These are phyloP conservation scores for Bombus polaris DNA, from an alignment of 1,140 invertebrate species.

Conservation along the genomic window DNA sequence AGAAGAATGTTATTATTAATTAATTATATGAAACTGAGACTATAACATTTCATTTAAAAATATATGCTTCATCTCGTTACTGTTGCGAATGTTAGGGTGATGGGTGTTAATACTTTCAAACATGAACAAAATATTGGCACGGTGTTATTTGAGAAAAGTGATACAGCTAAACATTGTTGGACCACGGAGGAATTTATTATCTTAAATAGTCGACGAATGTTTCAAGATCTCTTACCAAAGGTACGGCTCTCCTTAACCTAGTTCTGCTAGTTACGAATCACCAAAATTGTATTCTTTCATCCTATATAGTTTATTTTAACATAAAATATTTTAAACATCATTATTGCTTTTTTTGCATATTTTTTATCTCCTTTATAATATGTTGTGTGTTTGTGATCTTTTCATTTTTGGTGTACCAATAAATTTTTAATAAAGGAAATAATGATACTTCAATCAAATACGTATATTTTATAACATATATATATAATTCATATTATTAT, in stretches of 20 bases:
- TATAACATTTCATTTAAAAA: neutral
- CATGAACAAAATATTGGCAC: slow-evolving; percentile 70
- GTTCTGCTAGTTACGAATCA: neutral
- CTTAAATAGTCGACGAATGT: slow-evolving; percentile 71
- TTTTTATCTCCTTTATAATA: neutral
- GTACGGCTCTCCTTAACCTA: slow-evolving; percentile 49
- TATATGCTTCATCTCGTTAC: neutral
- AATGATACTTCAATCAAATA: no score
- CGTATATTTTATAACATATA: no score
- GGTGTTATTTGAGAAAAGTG: slow-evolving; percentile 74
- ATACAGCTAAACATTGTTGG: slow-evolving; percentile 73
- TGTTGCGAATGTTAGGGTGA: slow-evolving; percentile 30
- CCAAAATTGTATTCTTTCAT: neutral
- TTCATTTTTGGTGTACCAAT: no score
- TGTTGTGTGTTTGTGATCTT: no score
- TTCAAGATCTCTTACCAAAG: slow-evolving; percentile 76
- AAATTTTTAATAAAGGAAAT: no score
- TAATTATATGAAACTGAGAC: neutral
- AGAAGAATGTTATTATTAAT: neutral
- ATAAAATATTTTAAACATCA: neutral
- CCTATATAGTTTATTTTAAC: no score
- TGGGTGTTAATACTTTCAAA: slow-evolving; percentile 54
- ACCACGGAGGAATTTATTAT: slow-evolving; percentile 72
- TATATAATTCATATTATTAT: no score
- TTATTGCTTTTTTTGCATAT: neutral